Percentiles rank a stretch among this genome's conserved stretches.
phyloP scores from a whole-genome alignment of 1,140 invertebrate species.

The Theocolax elegans region DNA sequence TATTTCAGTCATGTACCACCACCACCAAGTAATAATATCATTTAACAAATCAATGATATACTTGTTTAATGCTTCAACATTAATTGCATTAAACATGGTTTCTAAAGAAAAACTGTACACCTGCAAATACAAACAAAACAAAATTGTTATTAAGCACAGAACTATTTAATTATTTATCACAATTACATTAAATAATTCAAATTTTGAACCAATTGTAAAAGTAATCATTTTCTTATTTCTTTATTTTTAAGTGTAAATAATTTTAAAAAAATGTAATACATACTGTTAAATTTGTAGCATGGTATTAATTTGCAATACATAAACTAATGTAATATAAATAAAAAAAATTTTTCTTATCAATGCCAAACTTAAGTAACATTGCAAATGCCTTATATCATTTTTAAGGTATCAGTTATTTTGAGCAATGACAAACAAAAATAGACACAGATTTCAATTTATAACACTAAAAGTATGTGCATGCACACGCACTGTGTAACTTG shows the following conservation, averaged over 20 bases:
- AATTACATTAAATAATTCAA: not conserved
- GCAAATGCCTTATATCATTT: too few species aligned
- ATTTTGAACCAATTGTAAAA: not conserved
- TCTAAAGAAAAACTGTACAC: not conserved
- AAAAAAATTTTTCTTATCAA: too few species aligned
- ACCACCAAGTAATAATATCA: constrained; percentile 57
- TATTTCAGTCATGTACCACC: constrained; percentile 62
- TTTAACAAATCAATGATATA: constrained; percentile 16
- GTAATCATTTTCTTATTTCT: too few species aligned
- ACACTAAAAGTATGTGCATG: too few species aligned
- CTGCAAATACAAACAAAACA: not conserved
- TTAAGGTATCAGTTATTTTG: too few species aligned
- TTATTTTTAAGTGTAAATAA: not conserved
- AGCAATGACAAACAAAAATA: too few species aligned
- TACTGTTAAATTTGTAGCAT: not conserved
- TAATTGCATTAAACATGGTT: constrained; percentile 9
- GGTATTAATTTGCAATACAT: too few species aligned
- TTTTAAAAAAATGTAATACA: not conserved
- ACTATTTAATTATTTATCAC: not conserved
- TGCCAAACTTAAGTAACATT: too few species aligned
- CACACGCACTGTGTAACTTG: too few species aligned
- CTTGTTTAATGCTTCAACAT: not conserved
- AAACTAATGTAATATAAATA: too few species aligned
- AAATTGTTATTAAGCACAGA: not conserved
- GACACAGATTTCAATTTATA: too few species aligned